These are phyloP conservation scores for Tethea ocularis DNA, from an alignment of 2,888 invertebrate genomes.

Conservation along the genomic window DNA sequence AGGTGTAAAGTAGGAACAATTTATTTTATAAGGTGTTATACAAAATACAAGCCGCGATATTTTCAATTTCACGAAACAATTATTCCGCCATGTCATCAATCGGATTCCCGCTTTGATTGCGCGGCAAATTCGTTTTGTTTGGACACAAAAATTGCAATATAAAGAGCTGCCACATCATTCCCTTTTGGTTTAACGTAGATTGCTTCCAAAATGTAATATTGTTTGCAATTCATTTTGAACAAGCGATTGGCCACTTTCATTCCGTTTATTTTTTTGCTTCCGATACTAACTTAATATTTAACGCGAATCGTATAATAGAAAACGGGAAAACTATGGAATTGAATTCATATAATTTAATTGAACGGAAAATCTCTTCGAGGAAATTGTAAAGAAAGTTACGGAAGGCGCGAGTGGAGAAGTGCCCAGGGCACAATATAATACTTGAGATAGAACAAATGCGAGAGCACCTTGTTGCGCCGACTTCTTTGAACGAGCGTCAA, in stretches of 20 bases:
- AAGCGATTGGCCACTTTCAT: constrained; percentile 77
- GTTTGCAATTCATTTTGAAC: constrained; percentile 82
- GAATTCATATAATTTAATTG: constrained; percentile 71
- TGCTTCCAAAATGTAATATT: constrained; percentile 82
- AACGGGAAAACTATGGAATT: constrained; percentile 61
- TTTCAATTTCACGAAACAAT: constrained; percentile 84
- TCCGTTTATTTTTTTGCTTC: constrained; percentile 64
- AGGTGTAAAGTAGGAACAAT: constrained; percentile 38
- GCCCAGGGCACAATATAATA: constrained; percentile 68
- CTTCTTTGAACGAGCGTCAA: constrained; percentile 59
- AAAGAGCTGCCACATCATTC: constrained; percentile 84
- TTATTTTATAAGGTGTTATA: constrained; percentile 68
- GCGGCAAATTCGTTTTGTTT: constrained; percentile 84
- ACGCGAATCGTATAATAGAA: constrained; percentile 53
- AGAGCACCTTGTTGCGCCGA: constrained; percentile 61
- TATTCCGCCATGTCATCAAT: constrained; percentile 83
- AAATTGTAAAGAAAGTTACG: constrained; percentile 69
- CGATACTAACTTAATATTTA: constrained; percentile 69
- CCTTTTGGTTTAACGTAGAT: constrained; percentile 83
- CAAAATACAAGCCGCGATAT: constrained; percentile 69
- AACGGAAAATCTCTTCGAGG: constrained; percentile 65
- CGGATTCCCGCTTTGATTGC: constrained; percentile 83
- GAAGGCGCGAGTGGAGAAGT: constrained; percentile 60
- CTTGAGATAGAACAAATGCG: constrained; percentile 68
- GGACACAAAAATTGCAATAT: constrained; percentile 84